Base-by-base conservation (phyloP, 2,888 invertebrate species). In the Harpalus rubripes region DNA sequence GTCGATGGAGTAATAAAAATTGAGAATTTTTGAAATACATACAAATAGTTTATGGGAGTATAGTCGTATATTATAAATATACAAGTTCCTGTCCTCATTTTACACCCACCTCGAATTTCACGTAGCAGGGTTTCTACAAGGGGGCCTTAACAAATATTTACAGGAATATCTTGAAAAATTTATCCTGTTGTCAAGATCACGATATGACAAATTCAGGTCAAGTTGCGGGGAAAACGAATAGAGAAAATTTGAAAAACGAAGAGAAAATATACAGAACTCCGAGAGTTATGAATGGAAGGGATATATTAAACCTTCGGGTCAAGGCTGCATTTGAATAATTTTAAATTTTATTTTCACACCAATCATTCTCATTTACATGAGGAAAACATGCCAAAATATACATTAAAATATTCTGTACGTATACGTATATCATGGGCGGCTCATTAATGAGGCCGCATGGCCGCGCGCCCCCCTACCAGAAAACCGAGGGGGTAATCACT, bases 251-350 rank as follows among this genome's bases (percentile, higher is more conserved):
- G 63, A 10, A 22, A 63, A 63, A 63, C 18, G 22, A 22, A 63
- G 26, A 63, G 22, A 63, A 63, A 63, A 63, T 63, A 59, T 12
- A 10, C 26, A 22, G 63, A 52, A 22, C 26, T 26, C 16, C 59
- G 63, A 12, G 44, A 22, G 63, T 63, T 63, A 63, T 63, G 63
- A 63, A 63, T 63, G 63, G 63, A 63, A 63, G 12, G 12, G 22
- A 63, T 8, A 63, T 63, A 63, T 63, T 63, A 63, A 22, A 26
- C 26, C 26, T 18, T 18, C 63, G 63, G 63, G 63, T 63, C 63
- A 63, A 63, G 63, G 63, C 18, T 22, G 12, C 63, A 63, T 63
- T 63, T 63, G 63, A 63, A 63, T 63, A 63, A 63, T 63, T 63
- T 61, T 63, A 63, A 63, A 63, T 63, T 63, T 26, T 63, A 63